Conservation (phyloP, 2,888 invertebrate species). For the Perithous albicinctus region DNA sequence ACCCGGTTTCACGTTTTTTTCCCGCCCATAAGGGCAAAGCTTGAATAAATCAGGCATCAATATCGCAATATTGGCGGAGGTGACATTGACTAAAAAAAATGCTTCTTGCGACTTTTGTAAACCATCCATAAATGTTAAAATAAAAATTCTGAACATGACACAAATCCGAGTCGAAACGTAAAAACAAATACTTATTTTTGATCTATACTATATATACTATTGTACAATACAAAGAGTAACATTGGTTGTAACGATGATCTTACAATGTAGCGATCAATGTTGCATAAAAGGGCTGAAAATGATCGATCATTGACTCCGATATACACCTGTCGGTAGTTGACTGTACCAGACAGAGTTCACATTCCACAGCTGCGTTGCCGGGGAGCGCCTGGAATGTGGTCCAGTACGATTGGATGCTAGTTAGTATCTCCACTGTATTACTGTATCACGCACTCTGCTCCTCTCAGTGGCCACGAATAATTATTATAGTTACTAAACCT, state of each 20-base stretch:
- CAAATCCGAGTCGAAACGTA: too few relatives aligned
- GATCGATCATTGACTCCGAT: conserved; percentile 47
- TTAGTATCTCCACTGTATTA: neutral
- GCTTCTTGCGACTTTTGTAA: too few relatives aligned
- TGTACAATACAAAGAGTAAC: neutral
- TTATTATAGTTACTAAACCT: conserved; percentile 51
- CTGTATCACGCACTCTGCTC: neutral
- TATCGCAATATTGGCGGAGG: too few relatives aligned
- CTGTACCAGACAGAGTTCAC: conserved; percentile 50
- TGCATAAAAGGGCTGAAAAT: conserved; percentile 20
- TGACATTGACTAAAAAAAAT: too few relatives aligned
- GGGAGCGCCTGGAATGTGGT: conserved; percentile 60
- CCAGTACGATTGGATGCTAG: conserved; percentile 29
- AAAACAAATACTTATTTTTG: too few relatives aligned
- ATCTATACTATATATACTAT: too few relatives aligned
- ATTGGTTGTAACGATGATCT: neutral
- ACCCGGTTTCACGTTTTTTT: too few relatives aligned
- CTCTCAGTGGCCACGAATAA: conserved; percentile 19
- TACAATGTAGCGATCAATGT: neutral
- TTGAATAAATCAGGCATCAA: too few relatives aligned
- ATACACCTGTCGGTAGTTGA: conserved; percentile 54
- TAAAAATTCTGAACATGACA: too few relatives aligned
- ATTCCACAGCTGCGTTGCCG: conserved; percentile 48
- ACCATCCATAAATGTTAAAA: too few relatives aligned
- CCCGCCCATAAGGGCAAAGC: too few relatives aligned